Conservation (phyloP, 2,113 vertebrate species). For the Mastomys coucha region DNA sequence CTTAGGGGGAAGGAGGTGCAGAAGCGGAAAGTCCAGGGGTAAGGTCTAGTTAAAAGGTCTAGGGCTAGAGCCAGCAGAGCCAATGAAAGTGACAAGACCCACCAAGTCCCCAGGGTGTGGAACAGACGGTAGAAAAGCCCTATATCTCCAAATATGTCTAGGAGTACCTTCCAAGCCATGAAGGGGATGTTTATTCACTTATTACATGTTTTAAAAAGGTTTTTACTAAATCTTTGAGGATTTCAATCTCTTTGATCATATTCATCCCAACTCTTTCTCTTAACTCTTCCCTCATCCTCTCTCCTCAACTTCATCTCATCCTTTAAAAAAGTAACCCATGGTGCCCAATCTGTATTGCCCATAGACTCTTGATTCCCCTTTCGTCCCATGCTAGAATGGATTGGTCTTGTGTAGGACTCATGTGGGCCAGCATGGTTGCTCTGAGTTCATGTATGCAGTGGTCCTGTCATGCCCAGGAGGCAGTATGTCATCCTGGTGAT, state of each 20-base stretch:
- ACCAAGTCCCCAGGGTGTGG: not conserved
- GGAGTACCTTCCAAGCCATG: not conserved
- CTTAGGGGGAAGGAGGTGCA: not conserved
- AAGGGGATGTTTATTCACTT: not conserved
- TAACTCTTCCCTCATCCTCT: not conserved
- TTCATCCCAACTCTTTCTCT: not conserved
- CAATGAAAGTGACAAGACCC: not conserved
- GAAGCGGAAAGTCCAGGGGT: not conserved
- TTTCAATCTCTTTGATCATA: not conserved
- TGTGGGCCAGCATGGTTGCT: not conserved
- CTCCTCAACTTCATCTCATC: not conserved
- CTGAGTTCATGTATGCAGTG: not conserved
- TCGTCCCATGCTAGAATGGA: not conserved
- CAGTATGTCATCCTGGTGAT: not conserved
- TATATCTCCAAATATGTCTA: rapidly evolving
- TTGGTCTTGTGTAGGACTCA: not conserved
- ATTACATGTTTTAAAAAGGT: not conserved
- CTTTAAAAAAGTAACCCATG: not conserved
- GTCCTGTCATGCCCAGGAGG: not conserved
- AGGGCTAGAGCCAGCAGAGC: not conserved
- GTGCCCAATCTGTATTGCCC: not conserved
- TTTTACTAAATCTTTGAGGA: not conserved
- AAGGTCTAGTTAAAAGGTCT: not conserved
- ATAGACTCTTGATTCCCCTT: not conserved
- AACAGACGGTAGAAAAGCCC: not conserved